Evolutionary conservation across 2,888 invertebrate species (phyloP).

Genomic region (Matsumyia berberina): DNA sequence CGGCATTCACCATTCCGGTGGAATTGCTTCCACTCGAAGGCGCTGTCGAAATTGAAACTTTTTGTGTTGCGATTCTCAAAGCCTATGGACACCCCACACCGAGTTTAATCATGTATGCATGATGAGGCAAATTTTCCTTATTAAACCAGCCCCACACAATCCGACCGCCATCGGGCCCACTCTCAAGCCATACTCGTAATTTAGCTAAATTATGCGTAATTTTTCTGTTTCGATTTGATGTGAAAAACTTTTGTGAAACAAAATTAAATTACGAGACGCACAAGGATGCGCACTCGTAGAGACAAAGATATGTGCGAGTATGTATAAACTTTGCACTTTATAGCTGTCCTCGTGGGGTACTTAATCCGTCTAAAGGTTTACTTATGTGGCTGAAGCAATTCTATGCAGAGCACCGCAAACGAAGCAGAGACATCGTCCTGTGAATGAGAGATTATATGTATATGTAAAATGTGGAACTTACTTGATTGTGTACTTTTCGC

Average conservation of each 20-base stretch:
- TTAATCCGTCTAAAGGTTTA: constrained; percentile 39
- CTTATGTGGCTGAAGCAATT: constrained; percentile 22
- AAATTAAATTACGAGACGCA: constrained; percentile 10
- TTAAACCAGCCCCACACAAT: not conserved
- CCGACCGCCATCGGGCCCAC: not conserved
- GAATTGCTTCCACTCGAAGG: constrained; percentile 23
- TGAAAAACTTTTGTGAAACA: constrained; percentile 23
- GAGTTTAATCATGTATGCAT: constrained; percentile 13
- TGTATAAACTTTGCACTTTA: constrained; percentile 39
- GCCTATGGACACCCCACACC: not conserved
- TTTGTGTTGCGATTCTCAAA: not conserved
- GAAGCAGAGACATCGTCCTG: not conserved
- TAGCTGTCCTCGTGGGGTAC: constrained; percentile 23
- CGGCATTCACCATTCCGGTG: constrained; percentile 5
- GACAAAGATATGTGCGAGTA: not conserved
- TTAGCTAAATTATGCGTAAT: constrained; percentile 41
- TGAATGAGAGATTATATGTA: constrained; percentile 12
- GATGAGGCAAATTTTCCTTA: constrained; percentile 4
- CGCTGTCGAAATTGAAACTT: constrained; percentile 12
- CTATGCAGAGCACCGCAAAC: not conserved
- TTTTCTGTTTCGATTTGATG: constrained; percentile 30
- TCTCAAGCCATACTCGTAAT: constrained; percentile 9
- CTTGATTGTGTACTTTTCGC: constrained; percentile 84
- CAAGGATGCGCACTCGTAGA: constrained; percentile 2
- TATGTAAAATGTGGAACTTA: constrained; percentile 68